Evolutionary conservation across 2,113 vertebrate species (phyloP).

Genomic region (Callocephalon fimbriatum): DNA sequence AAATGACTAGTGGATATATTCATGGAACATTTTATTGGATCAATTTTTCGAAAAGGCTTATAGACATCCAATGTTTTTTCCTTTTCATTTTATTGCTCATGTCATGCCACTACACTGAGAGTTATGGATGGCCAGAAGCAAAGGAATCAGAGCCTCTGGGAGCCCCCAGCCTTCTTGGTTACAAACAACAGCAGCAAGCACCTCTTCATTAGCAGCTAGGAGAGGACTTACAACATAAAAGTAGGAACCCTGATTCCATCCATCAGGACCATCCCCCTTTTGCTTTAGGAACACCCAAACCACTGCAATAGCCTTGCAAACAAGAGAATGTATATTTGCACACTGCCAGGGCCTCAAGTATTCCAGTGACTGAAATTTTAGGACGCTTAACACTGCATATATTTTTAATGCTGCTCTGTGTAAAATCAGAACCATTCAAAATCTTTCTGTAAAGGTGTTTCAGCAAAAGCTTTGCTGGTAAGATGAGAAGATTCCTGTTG

Average conservation of each 20-base stretch:
- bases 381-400: neutral
- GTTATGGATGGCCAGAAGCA: neutral
- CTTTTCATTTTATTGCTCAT: neutral
- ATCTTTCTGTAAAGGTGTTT: neutral
- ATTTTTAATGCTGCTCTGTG: neutral
- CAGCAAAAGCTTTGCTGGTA: neutral
- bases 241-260: neutral
- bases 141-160: neutral
- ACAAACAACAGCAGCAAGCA: neutral
- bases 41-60: neutral
- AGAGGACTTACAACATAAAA: neutral
- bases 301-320: neutral
- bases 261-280: neutral
- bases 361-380: neutral
- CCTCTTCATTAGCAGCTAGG: neutral
- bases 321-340: neutral
- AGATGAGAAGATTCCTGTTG: neutral
- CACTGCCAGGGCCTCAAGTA: neutral
- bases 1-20: neutral
- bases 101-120: neutral
- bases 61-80: neutral
- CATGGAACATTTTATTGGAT: neutral
- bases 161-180: neutral
- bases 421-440: slow-evolving; percentile 1
- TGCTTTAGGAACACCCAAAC: neutral